Evolutionary conservation across 2,888 invertebrate genomes (phyloP), one percentile per base, ranked within the genome.

Genomic region (Drosophila percnosoma): DNA sequence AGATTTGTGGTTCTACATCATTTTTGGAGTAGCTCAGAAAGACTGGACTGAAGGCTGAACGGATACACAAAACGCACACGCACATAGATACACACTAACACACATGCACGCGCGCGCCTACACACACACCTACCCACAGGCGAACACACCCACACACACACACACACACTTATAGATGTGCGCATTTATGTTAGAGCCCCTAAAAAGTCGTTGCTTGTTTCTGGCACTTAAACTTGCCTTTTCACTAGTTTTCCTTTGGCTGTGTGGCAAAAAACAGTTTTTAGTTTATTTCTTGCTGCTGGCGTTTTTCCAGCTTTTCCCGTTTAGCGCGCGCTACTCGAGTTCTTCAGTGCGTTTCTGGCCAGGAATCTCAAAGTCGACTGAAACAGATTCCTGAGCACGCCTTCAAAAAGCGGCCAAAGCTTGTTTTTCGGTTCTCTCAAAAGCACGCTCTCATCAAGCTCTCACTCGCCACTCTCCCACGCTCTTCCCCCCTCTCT

Each of bases 191-290:
- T 42, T 63, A 48, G 33, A 34, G 24, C 52, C 68, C 36, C 6
- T 0, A 10, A 27, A 57, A 57, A 60, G 59, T 45, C 34, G 59
- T 34, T 42, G 45, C 57, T 76, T 68, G 62, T 73, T 68, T 81
- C 84, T 77, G 84, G 75, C 87, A 87, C 75, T 87, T 84, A 83
- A 85, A 78, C 73, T 82, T 76, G 87, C 83, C 83, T 84, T 82
- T 86, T 76, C 69, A 68, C 82, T 72, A 74, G 73, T 84, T 83
- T 87, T 83, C 73, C 82, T 80, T 77, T 24, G 76, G 60, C 77
- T 70, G 63, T 60, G 68, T 38, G 36, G 38, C 54, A 73, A 73
- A 71, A 77, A 83, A 68, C 73, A 68, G 65, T 75, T 75, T 53
- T 53, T 54, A 70, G 72, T 61, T 64, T 68, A 67, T 58, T 73